Evolutionary conservation across 2,113 vertebrate species (phyloP), one percentile per base, ranked within the genome.

Genomic region (Melanerpes aurifrons): DNA sequence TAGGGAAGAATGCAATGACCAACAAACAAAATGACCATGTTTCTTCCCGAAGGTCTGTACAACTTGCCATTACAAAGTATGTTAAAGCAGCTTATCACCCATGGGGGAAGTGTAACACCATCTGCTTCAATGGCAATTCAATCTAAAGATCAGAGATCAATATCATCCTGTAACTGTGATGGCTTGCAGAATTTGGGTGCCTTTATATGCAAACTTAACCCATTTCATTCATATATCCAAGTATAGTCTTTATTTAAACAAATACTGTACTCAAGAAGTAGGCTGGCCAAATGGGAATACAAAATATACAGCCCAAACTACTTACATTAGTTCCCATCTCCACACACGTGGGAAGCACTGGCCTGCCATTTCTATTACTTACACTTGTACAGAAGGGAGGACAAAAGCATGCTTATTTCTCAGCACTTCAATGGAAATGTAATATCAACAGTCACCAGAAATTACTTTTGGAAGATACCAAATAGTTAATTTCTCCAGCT

Each of bases 111-210:
- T 2, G 0, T 29, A 83, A 32, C 26, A 75, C 47, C 19, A 32
- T 8, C 0, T 1, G 28, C 28, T 32, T 15, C 62, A 88, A 32
- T 0, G 1, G 53, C 50, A 87, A 45, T 35, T 69, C 62, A 54
- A 4, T 25, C 28, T 29, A 57, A 57, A 15, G 28, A 57, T 57
- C 70, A 29, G 3, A 37, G 16, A 72, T 37, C 70, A 71, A 4
- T 7, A 80, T 32, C 4, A 53, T 2, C 29, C 74, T 58, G 3
- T 13, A 68, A 45, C 10, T 2, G 2, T 2, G 25, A 47, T 0
- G 6, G 22, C 12, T 31, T 22, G 43, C 10, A 57, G 37, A 63
- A 72, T 58, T 45, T 69, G 4, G 11, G 35, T 72, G 50, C 7
- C 72, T 91, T 85, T 66, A 54, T 16, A 62, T 6, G 11, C 9